phyloP scores from a whole-genome alignment of 2,888 invertebrate species.

The Drosophila hamatofila region DNA sequence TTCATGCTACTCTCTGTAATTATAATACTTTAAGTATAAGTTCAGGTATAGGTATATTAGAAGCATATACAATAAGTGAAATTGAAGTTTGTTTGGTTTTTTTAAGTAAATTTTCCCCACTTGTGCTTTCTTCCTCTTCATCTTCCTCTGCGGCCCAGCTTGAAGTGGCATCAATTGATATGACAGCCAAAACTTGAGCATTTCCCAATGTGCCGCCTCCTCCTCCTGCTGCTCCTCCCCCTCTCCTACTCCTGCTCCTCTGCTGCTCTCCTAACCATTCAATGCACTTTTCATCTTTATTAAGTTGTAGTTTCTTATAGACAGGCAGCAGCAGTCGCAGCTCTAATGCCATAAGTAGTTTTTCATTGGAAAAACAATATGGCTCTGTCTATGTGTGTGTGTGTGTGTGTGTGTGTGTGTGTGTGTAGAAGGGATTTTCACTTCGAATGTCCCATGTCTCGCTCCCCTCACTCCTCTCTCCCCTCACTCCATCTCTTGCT shows the following conservation, averaged over 20 bases:
- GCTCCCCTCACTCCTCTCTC: slow-evolving; percentile 6
- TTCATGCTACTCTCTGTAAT: too few species aligned
- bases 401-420: slow-evolving; percentile 18
- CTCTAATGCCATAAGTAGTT: slow-evolving; percentile 64
- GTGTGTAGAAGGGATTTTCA: slow-evolving; percentile 73
- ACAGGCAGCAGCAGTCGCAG: slow-evolving; percentile 12
- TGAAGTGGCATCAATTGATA: slow-evolving; percentile 16
- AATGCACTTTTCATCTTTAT: slow-evolving; percentile 35
- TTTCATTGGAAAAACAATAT: slow-evolving; percentile 67
- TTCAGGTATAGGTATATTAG: too few species aligned
- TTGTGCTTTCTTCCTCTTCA: not conserved
- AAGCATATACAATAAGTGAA: too few species aligned
- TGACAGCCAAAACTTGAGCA: slow-evolving; percentile 14
- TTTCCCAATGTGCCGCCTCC: slow-evolving; percentile 5
- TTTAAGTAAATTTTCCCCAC: not conserved
- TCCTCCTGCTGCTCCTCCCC: not conserved
- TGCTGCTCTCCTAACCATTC: not conserved
- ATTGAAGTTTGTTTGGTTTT: too few species aligned
- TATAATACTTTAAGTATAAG: too few species aligned
- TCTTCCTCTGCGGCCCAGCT: not conserved
- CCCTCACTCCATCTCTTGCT: slow-evolving; percentile 1
- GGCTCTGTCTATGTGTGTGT: not conserved
- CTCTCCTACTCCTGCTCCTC: not conserved
- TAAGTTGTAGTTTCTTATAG: slow-evolving; percentile 50
- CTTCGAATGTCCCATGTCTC: slow-evolving; percentile 47